Conservation (phyloP, 2,113 vertebrate genomes). For the Nothocercus julius region DNA sequence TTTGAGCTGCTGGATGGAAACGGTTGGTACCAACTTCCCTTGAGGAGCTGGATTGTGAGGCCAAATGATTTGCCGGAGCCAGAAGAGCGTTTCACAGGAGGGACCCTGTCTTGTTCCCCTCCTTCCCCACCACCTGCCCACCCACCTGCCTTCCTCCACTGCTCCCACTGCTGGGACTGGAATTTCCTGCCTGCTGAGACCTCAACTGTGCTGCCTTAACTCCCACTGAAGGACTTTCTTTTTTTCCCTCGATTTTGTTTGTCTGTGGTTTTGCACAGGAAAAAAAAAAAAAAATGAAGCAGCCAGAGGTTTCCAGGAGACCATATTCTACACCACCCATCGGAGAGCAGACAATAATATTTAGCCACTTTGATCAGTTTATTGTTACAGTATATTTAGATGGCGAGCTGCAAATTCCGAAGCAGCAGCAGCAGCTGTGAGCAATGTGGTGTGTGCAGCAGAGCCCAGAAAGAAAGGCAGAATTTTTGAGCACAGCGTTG, state of each 20-base stretch:
- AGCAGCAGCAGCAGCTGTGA: slow-evolving; percentile 13
- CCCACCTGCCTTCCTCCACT: not conserved
- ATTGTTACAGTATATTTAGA: not conserved
- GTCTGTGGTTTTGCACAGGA: not conserved
- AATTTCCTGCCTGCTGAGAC: slow-evolving; percentile 19
- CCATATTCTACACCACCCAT: rapidly evolving
- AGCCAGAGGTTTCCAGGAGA: not conserved
- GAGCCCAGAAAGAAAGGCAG: slow-evolving; percentile 1
- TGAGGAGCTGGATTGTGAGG: not conserved
- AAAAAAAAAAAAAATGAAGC: not conserved
- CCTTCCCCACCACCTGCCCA: not conserved
- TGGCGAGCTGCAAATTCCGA: not conserved
- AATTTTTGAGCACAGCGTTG: not conserved
- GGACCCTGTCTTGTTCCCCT: not conserved
- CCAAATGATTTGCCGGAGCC: not conserved
- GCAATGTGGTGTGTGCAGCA: not conserved
- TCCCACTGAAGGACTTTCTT: slow-evolving; percentile 8
- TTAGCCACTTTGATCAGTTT: not conserved
- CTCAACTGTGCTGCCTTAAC: not conserved
- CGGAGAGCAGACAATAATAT: not conserved
- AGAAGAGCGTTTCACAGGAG: not conserved
- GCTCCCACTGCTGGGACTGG: not conserved
- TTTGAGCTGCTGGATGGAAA: not conserved
- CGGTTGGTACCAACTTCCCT: not conserved
- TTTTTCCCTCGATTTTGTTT: not conserved